Evolutionary conservation across 2,797 vertebrate genomes (phyloP).

Genomic region (Hippopotamyrus pictus): DNA sequence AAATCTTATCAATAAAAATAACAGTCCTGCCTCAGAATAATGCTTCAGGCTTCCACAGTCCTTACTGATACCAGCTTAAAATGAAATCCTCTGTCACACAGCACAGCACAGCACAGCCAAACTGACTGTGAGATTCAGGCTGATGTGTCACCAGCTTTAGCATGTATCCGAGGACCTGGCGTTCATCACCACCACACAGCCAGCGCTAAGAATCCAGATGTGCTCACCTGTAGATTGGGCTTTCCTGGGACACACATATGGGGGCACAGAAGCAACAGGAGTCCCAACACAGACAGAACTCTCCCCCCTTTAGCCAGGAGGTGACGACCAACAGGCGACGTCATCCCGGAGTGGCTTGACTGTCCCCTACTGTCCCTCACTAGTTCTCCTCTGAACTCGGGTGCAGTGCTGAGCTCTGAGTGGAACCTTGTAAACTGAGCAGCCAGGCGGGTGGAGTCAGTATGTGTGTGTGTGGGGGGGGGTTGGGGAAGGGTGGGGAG

Average conservation of each 20-base stretch:
- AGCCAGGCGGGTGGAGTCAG: constrained; percentile 44
- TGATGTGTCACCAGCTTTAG: not conserved
- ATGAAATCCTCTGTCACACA: not conserved
- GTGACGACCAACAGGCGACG: not conserved
- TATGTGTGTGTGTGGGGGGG: constrained; percentile 7
- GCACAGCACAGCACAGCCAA: not conserved
- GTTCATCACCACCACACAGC: not conserved
- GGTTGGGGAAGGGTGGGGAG: not conserved
- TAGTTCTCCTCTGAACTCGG: constrained; percentile 22
- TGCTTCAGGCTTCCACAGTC: not conserved
- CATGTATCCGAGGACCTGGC: not conserved
- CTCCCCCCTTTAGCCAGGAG: constrained; percentile 45
- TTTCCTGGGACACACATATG: constrained; percentile 70
- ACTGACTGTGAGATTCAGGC: not conserved
- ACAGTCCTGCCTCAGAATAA: not conserved
- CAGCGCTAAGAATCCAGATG: constrained; percentile 7
- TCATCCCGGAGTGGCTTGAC: not conserved
- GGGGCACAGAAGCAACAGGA: constrained; percentile 72
- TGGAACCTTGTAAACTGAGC: constrained; percentile 58
- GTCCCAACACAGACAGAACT: constrained; percentile 57
- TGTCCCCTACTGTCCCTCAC: constrained; percentile 30
- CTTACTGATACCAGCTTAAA: not conserved
- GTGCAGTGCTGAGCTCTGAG: constrained; percentile 38
- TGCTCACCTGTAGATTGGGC: constrained; percentile 81
- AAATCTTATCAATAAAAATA: not conserved